phyloP scores from a whole-genome alignment of 2,888 invertebrate species.

The Tholera decimalis region DNA sequence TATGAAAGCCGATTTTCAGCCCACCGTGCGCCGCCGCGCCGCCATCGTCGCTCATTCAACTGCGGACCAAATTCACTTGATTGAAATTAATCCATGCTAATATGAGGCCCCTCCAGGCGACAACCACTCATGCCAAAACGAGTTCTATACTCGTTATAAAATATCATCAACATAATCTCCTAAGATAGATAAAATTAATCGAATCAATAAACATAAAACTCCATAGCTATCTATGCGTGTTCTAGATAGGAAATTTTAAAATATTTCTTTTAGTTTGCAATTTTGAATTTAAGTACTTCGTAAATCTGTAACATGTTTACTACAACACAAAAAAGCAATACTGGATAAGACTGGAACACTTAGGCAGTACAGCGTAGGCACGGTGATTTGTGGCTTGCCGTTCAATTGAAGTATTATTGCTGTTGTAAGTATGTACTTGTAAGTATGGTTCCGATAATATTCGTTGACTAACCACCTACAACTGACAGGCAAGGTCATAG shows the following conservation, averaged over 20 bases:
- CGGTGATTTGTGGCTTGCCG: slow-evolving; percentile 23
- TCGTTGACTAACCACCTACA: slow-evolving; percentile 62
- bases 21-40: slow-evolving; percentile 55
- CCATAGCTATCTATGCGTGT: slow-evolving; percentile 16
- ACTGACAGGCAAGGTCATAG: slow-evolving; percentile 85
- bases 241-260: slow-evolving; percentile 21
- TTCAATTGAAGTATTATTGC: slow-evolving; percentile 35
- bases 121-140: slow-evolving; percentile 70
- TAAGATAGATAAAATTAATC: slow-evolving; percentile 49
- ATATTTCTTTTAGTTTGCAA: slow-evolving; percentile 27
- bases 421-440: slow-evolving; percentile 35
- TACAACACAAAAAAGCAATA: slow-evolving; percentile 31
- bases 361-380: slow-evolving; percentile 16
- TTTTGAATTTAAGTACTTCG: slow-evolving; percentile 27
- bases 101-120: slow-evolving; percentile 82
- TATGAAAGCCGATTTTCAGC: too few relatives aligned
- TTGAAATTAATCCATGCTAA: slow-evolving; percentile 84
- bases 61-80: slow-evolving; percentile 77
- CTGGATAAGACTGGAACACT: slow-evolving; percentile 28
- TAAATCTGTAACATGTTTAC: slow-evolving; percentile 20
- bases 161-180: slow-evolving; percentile 66
- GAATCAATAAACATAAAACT: slow-evolving; percentile 52
- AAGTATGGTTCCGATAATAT: slow-evolving; percentile 53
- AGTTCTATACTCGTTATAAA: slow-evolving; percentile 71
- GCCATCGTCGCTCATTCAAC: slow-evolving; percentile 68